Evolutionary conservation across 2,797 vertebrate species (phyloP).

Genomic region (Oceanodroma leucorhoa): DNA sequence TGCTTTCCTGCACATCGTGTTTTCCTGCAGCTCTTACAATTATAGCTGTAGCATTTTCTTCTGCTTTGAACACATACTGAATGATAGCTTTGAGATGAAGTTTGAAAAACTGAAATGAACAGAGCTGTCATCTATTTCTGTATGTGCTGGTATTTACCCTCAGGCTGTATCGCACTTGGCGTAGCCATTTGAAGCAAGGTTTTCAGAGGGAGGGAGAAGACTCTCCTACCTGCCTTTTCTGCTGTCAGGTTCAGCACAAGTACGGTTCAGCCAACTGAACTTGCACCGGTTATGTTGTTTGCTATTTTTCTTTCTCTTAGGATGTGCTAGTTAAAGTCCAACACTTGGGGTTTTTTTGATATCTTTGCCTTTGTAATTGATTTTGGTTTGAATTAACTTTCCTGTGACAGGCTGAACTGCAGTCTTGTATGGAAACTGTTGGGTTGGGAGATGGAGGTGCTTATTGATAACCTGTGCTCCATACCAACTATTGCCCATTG

Average conservation of each 20-base stretch:
- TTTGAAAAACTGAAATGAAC: not conserved
- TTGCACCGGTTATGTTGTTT: not conserved
- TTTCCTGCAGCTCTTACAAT: not conserved
- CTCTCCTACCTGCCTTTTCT: not conserved
- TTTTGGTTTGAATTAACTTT: not conserved
- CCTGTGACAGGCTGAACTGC: not conserved
- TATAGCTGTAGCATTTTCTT: not conserved
- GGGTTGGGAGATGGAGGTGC: not conserved
- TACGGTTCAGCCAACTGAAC: not conserved
- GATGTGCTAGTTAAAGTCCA: not conserved
- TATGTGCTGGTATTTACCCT: not conserved
- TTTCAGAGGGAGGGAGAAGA: not conserved
- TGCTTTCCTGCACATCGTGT: not conserved
- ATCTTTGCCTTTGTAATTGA: not conserved
- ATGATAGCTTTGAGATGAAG: not conserved
- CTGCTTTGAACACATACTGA: not conserved
- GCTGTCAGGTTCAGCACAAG: not conserved
- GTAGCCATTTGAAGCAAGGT: not conserved
- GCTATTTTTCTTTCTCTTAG: not conserved
- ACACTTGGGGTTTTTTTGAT: fast-evolving
- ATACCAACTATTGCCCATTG: fast-evolving
- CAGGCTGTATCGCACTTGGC: not conserved
- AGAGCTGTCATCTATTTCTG: not conserved
- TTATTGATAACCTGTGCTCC: not conserved
- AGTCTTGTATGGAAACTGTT: not conserved